Evolutionary conservation across 2,888 invertebrate genomes (phyloP), one percentile per base, ranked within the genome.

Genomic region (Ophion ellenae): DNA sequence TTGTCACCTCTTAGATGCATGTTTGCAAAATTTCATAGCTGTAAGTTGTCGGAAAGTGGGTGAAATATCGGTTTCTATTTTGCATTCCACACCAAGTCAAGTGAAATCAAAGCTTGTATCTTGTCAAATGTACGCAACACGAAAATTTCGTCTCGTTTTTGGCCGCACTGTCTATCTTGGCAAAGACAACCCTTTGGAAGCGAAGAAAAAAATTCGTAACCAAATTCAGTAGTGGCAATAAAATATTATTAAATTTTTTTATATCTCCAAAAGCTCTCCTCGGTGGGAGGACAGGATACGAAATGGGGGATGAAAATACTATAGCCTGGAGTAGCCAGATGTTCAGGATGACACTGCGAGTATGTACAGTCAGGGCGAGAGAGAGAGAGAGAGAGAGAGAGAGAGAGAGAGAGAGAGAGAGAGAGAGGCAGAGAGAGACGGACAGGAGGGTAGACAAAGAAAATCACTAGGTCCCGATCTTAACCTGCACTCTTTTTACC

Each of bases 401-500:
- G 47, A 24, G 24, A 24, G 24, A 24, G 24, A 24, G 24, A 24
- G 24, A 24, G 24, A 24, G 24, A 53, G 53, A 11, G 14, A 53
- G 53, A 53, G 14, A 53, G 53, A 14, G 53, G 2, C 0, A 11
- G 14, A 2, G 53, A 4, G 10, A 4, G 53, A 64, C 69, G 24
- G 71, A 75, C 7, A 53, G 71, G 20, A 76, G 71, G 76, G 45
- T 24, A 47, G 53, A 71, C 64, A 59, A 67, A 67, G 59, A 67
- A 71, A 77, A 67, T 57, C 76, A 66, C 28, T 63, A 17, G 28
- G 70, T 79, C 32, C 57, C 75, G 75, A 73, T 73, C 71, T 73
- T 77, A 53, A 63, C 59, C 69, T 53, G 40, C 80, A 57, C 73
- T 45, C 73, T 57, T 81, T 73, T 64, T 40, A 69, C 73, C 81